Evolutionary conservation across 2,888 invertebrate genomes (phyloP).

Genomic region (Lagria hirta): DNA sequence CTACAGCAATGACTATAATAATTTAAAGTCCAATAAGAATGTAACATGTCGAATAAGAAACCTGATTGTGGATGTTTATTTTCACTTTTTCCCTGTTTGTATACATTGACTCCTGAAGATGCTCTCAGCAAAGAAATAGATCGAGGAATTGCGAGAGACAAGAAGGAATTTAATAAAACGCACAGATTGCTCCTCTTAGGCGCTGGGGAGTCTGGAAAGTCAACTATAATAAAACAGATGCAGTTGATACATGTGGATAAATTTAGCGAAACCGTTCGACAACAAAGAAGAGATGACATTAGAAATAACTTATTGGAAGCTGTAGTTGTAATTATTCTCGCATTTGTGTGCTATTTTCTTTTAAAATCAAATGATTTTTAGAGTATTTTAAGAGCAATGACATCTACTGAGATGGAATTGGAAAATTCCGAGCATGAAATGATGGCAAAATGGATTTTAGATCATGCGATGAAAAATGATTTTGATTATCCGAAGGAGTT

Average conservation of each 20-base stretch:
- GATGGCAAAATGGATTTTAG: conserved; percentile 91
- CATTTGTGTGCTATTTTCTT: too few species aligned
- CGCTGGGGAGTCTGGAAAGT: conserved; percentile 96
- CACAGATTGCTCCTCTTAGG: conserved; percentile 91
- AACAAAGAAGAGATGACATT: conserved; percentile 95
- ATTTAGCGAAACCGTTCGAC: conserved; percentile 92
- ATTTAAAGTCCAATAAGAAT: too few species aligned
- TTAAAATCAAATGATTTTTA: conserved; percentile 64
- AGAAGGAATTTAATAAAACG: conserved; percentile 88
- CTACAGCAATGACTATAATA: too few species aligned
- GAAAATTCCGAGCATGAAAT: conserved; percentile 87
- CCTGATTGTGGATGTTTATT: conserved; percentile 31
- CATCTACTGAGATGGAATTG: conserved; percentile 79
- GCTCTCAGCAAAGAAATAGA: conserved; percentile 92
- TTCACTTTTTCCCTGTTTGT: conserved; percentile 31
- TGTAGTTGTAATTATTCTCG: conserved; percentile 68
- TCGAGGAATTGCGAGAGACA: conserved; percentile 94
- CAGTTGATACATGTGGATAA: conserved; percentile 96
- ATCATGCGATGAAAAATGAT: conserved; percentile 82
- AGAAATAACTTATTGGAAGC: conserved; percentile 96
- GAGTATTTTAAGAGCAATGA: conserved; percentile 96
- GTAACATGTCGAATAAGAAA: conserved; percentile 29
- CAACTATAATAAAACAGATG: conserved; percentile 99
- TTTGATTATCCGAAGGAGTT: conserved; percentile 92
- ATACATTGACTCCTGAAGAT: conserved; percentile 70